Conservation (phyloP, 1,140 invertebrate genomes). For the Musca vetustissima region DNA sequence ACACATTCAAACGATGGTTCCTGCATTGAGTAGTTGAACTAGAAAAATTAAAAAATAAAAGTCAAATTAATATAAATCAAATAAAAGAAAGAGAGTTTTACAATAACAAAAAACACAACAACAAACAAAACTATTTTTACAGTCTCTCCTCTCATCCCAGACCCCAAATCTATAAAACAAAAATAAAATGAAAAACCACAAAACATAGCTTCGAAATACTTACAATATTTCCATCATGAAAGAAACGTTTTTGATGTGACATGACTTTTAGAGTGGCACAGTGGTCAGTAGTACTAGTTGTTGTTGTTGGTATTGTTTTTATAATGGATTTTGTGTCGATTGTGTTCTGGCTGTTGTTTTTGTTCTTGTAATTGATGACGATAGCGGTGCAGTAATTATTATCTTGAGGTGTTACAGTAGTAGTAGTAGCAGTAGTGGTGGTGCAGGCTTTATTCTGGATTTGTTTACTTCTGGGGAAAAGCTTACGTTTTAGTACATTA, state of each 20-base stretch:
- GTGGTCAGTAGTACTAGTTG: conserved; percentile 10
- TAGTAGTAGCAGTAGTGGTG: background rate
- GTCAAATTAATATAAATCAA: too few species aligned
- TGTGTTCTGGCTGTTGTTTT: conserved; percentile 1
- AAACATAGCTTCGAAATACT: background rate
- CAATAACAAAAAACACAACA: background rate
- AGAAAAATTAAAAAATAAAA: background rate
- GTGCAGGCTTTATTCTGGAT: background rate
- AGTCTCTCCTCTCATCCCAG: background rate
- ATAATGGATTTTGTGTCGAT: too few species aligned
- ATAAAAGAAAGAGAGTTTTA: too few species aligned
- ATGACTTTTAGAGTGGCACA: background rate
- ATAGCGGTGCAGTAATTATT: too few species aligned
- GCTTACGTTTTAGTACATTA: conserved; percentile 21
- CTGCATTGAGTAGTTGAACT: conserved; percentile 25
- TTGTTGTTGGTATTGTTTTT: background rate
- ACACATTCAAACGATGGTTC: conserved; percentile 18
- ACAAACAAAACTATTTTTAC: background rate
- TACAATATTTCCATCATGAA: conserved; percentile 19
- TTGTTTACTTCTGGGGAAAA: background rate
- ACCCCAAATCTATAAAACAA: conserved; percentile 4
- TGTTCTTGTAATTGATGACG: conserved; percentile 1
- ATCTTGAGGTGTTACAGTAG: too few species aligned
- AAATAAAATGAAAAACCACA: too few species aligned
- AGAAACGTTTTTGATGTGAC: conserved; percentile 24